Conservation (phyloP, 2,888 invertebrate species). For the Hipparchia sbordonii region DNA sequence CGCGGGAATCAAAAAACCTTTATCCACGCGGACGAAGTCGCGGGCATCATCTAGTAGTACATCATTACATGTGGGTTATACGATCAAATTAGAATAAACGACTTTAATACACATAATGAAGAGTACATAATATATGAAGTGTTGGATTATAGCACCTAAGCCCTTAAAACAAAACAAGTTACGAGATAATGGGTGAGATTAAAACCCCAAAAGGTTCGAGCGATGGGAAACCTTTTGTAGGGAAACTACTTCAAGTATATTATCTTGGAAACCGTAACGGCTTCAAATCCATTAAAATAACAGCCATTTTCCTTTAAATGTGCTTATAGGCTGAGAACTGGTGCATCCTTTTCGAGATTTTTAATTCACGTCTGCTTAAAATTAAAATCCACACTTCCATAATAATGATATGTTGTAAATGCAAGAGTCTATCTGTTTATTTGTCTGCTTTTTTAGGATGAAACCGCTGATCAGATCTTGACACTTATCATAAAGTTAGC, state of each 20-base stretch:
- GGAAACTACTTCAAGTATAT: constrained; percentile 6
- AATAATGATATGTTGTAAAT: too few species aligned
- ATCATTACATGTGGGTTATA: too few species aligned
- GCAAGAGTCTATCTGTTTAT: too few species aligned
- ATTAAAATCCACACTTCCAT: too few species aligned
- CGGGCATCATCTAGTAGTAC: too few species aligned
- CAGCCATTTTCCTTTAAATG: constrained; percentile 20
- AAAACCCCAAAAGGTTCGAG: neutral
- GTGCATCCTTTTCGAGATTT: neutral
- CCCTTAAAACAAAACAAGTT: constrained; percentile 13
- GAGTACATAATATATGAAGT: constrained; percentile 15
- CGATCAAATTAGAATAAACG: neutral
- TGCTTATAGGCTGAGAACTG: neutral
- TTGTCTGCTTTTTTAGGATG: too few species aligned
- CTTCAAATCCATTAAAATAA: constrained; percentile 28
- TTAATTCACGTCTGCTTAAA: too few species aligned
- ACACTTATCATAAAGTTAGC: too few species aligned
- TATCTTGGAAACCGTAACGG: constrained; percentile 18
- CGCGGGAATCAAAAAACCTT: too few species aligned
- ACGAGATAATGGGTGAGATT: constrained; percentile 3
- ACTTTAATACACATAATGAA: neutral
- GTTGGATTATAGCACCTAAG: constrained; percentile 7
- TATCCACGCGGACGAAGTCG: too few species aligned
- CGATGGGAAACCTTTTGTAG: neutral
- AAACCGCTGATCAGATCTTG: too few species aligned